Evolutionary conservation across 2,113 vertebrate species (phyloP).

Genomic region (Geothlypis trichas): DNA sequence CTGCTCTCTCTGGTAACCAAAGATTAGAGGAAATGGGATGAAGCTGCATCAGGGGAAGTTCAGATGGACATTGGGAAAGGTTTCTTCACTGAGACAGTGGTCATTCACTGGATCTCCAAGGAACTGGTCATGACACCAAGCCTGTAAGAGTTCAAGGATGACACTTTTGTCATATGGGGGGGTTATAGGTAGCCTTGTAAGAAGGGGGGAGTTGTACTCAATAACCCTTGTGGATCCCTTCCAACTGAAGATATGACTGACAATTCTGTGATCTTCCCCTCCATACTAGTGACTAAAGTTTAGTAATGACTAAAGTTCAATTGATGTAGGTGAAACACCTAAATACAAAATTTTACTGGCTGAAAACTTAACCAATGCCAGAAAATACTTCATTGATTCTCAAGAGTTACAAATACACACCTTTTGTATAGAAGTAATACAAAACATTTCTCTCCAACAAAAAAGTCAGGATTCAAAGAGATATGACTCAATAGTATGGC

Average conservation of each 20-base stretch:
- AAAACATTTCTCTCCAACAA: not conserved
- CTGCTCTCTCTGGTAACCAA: not conserved
- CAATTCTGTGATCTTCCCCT: not conserved
- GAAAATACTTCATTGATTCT: not conserved
- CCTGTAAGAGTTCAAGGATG: not conserved
- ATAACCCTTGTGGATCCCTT: not conserved
- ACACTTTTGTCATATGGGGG: fast-evolving
- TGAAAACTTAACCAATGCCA: not conserved
- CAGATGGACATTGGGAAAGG: not conserved
- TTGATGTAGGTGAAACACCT: not conserved
- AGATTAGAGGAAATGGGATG: not conserved
- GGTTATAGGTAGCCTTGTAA: not conserved
- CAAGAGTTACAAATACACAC: not conserved
- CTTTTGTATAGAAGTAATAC: not conserved
- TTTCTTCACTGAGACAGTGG: not conserved
- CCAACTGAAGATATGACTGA: not conserved
- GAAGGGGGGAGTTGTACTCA: not conserved
- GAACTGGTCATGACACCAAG: not conserved
- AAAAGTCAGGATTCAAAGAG: not conserved
- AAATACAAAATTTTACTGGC: not conserved
- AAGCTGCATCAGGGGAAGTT: not conserved
- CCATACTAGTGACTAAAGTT: not conserved
- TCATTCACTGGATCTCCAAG: not conserved
- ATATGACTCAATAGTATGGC: not conserved
- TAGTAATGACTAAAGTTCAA: not conserved